Evolutionary conservation across 2,797 vertebrate species (phyloP).

Genomic region (Acipenser ruthenus): DNA sequence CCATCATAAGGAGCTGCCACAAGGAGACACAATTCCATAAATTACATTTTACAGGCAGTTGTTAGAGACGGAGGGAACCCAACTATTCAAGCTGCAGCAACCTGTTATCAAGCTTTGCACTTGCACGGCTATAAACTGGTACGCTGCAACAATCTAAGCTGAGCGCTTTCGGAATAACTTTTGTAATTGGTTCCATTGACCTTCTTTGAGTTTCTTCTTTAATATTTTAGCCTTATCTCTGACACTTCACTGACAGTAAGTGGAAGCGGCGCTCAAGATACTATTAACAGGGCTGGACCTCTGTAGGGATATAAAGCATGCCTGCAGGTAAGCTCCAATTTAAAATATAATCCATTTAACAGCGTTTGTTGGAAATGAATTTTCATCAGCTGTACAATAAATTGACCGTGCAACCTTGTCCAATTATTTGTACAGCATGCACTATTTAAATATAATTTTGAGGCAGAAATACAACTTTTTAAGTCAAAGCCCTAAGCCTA

Average conservation of each 20-base stretch:
- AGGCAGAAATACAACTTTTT: no score
- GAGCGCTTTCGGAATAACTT: conserved; percentile 16
- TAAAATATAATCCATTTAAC: conserved; percentile 16
- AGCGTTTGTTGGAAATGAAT: not conserved
- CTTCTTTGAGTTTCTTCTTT: conserved; percentile 22
- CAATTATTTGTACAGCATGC: conserved; percentile 13
- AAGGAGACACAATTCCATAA: not conserved
- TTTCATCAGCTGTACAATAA: conserved; percentile 16
- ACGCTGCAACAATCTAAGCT: conserved; percentile 14
- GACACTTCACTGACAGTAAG: conserved; percentile 20
- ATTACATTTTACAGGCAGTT: not conserved
- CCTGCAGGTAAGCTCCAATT: conserved; percentile 19
- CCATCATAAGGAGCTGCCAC: not conserved
- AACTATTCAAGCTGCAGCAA: conserved; percentile 9
- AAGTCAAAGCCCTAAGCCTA: no score
- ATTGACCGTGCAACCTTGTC: conserved; percentile 10
- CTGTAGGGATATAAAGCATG: conserved; percentile 5
- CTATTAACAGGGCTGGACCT: conserved; percentile 17
- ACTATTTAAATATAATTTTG: not conserved
- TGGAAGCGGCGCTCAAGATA: conserved; percentile 1
- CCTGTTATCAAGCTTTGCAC: conserved; percentile 21
- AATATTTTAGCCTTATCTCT: conserved; percentile 19
- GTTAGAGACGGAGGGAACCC: no score
- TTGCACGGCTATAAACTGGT: conserved; percentile 11
- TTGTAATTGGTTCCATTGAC: conserved; percentile 28